Evolutionary conservation across 1,140 invertebrate genomes (phyloP).

Genomic region (Stratiolaelaps scimitus): DNA sequence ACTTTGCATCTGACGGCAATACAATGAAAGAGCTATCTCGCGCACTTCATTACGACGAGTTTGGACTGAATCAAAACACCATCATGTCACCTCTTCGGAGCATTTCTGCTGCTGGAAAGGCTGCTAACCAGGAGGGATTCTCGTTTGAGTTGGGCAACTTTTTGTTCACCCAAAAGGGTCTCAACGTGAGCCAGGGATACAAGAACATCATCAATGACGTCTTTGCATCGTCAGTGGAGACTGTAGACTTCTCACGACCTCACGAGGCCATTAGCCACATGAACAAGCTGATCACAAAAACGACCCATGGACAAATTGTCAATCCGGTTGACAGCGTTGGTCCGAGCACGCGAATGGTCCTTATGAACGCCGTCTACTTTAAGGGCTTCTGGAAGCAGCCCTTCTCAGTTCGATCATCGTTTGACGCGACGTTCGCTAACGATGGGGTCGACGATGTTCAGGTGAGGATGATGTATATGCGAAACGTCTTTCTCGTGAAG

Average conservation of each 20-base stretch:
- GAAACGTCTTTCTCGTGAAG: conserved; percentile 11
- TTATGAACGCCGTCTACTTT: conserved; percentile 12
- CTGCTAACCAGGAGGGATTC: background rate
- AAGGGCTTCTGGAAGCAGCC: conserved; percentile 26
- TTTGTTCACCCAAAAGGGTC: conserved; percentile 2
- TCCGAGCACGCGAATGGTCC: background rate
- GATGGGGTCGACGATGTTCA: conserved; percentile 5
- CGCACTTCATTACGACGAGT: background rate
- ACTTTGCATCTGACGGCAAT: conserved; percentile 8
- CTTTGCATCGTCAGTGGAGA: background rate
- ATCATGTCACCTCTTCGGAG: background rate
- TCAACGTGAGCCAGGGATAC: conserved; percentile 6
- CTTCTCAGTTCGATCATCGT: conserved; percentile 16
- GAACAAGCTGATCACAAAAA: background rate
- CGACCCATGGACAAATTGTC: background rate
- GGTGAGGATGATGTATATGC: conserved; percentile 28
- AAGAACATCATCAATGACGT: background rate
- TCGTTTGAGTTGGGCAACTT: conserved; percentile 21
- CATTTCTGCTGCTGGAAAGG: background rate
- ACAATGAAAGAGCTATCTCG: background rate
- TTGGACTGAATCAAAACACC: background rate
- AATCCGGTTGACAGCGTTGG: conserved; percentile 8
- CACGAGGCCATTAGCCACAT: background rate
- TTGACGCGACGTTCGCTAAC: conserved; percentile 13
- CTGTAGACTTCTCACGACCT: conserved; percentile 6